Evolutionary conservation across 64 coral and sea anemone genomes (phyloP).

Genomic region (Actinia tenebrosa): DNA sequence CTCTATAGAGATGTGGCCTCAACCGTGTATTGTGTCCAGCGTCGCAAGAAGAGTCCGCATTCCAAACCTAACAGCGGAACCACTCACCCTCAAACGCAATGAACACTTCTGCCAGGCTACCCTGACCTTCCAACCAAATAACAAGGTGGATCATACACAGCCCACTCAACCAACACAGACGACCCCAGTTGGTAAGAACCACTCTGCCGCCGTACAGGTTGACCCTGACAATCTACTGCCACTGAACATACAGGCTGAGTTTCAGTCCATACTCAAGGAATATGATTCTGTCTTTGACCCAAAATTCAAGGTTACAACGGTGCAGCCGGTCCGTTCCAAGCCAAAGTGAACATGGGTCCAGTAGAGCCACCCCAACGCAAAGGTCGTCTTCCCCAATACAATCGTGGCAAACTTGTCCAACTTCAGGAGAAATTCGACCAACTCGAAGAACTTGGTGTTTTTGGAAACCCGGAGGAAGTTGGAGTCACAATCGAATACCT

Average conservation of each 20-base stretch:
- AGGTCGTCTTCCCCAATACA: slow-evolving; percentile 36
- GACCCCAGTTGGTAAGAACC: not conserved
- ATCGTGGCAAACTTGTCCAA: slow-evolving; percentile 29
- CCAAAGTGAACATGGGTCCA: slow-evolving; percentile 44
- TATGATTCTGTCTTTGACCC: slow-evolving; percentile 36
- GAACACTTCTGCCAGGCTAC: slow-evolving; percentile 30
- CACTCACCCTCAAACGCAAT: slow-evolving; percentile 20
- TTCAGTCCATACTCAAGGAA: slow-evolving; percentile 32
- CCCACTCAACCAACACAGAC: not conserved
- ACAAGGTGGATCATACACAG: not conserved
- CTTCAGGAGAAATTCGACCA: slow-evolving; percentile 45
- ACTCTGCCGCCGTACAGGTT: slow-evolving; percentile 16
- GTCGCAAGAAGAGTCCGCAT: not conserved
- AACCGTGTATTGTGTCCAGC: too few relatives aligned
- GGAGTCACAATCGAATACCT: slow-evolving; percentile 37
- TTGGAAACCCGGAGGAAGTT: slow-evolving; percentile 21
- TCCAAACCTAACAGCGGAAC: slow-evolving; percentile 16
- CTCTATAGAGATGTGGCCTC: slow-evolving; percentile 22
- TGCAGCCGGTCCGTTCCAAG: slow-evolving; percentile 18
- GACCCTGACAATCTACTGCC: slow-evolving; percentile 28
- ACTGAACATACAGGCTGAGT: slow-evolving; percentile 10
- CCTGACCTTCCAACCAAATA: too few relatives aligned
- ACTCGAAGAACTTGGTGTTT: slow-evolving; percentile 18
- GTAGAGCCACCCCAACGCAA: slow-evolving; percentile 30
- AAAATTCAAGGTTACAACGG: slow-evolving; percentile 27